Percentiles rank a stretch among this genome's conserved stretches.
phyloP scores from a whole-genome alignment of 2,888 invertebrate species.

The Pteria penguin region DNA sequence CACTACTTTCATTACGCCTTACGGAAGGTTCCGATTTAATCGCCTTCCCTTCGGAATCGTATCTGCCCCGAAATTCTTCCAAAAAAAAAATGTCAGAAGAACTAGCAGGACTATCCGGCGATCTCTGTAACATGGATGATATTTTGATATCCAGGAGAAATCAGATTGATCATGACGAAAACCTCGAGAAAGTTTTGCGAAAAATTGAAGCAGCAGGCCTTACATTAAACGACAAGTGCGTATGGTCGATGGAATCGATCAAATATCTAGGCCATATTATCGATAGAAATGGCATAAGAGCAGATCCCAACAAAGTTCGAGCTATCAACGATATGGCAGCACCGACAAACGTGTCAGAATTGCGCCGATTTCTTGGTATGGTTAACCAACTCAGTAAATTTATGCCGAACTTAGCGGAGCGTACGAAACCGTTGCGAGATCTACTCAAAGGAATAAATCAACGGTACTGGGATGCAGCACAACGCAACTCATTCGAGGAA shows the following conservation, averaged over 20 bases:
- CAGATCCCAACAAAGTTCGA: conserved; percentile 30
- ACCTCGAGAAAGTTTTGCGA: background rate
- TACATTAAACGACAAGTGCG: conserved; percentile 48
- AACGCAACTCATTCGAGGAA: background rate
- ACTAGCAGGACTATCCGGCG: conserved; percentile 31
- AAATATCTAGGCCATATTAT: conserved; percentile 49
- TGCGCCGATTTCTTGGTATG: background rate
- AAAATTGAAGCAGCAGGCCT: conserved; percentile 22
- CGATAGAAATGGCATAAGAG: conserved; percentile 22
- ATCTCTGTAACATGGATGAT: conserved; percentile 51
- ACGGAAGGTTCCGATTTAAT: conserved; percentile 50
- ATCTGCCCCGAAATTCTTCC: conserved; percentile 79
- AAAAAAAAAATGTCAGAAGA: conserved; percentile 74
- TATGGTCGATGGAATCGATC: conserved; percentile 28
- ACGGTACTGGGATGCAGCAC: conserved; percentile 13
- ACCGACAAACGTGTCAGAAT: background rate
- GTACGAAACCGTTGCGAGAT: conserved; percentile 34
- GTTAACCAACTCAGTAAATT: conserved; percentile 11
- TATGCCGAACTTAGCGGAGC: conserved; percentile 22
- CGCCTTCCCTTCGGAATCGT: conserved; percentile 58
- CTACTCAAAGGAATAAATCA: conserved; percentile 21
- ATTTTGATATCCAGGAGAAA: conserved; percentile 33
- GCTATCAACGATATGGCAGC: conserved; percentile 1
- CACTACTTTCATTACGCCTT: conserved; percentile 56
- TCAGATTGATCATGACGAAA: background rate